phyloP scores from a whole-genome alignment of 2,113 vertebrate genomes.

The Coturnix japonica region DNA sequence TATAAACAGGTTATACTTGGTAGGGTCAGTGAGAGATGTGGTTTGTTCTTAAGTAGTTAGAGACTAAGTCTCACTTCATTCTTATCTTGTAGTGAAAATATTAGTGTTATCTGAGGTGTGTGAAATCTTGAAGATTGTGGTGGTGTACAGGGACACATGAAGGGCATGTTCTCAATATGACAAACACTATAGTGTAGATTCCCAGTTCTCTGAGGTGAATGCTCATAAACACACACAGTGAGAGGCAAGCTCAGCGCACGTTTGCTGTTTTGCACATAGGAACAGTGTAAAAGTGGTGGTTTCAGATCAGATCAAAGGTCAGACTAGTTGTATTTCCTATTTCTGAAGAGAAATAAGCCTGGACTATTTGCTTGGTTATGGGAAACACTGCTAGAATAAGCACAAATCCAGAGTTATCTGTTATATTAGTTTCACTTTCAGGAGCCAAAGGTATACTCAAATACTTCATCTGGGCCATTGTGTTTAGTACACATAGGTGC shows the following conservation, averaged over 20 bases:
- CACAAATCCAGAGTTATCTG: background rate
- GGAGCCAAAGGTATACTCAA: background rate
- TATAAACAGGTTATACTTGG: background rate
- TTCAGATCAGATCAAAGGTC: background rate
- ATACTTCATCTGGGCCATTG: background rate
- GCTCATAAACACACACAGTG: background rate
- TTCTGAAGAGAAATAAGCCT: background rate
- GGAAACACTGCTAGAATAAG: background rate
- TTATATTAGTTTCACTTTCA: background rate
- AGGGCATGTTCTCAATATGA: background rate
- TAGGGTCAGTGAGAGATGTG: background rate
- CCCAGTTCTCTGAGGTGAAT: background rate
- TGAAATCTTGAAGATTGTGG: background rate
- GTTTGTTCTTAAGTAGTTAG: background rate
- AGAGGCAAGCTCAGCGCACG: background rate
- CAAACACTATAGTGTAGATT: background rate
- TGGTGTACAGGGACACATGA: rapidly evolving
- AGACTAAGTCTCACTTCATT: background rate
- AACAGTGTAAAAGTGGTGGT: background rate
- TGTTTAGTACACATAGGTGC: background rate
- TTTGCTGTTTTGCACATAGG: background rate
- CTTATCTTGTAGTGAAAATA: background rate
- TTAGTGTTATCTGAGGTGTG: background rate
- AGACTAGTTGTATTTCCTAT: background rate
- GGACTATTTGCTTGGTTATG: background rate